These are phyloP conservation scores for Leucoraja ocellata DNA, from an alignment of 2,797 vertebrate genomes.

Conservation along the genomic window DNA sequence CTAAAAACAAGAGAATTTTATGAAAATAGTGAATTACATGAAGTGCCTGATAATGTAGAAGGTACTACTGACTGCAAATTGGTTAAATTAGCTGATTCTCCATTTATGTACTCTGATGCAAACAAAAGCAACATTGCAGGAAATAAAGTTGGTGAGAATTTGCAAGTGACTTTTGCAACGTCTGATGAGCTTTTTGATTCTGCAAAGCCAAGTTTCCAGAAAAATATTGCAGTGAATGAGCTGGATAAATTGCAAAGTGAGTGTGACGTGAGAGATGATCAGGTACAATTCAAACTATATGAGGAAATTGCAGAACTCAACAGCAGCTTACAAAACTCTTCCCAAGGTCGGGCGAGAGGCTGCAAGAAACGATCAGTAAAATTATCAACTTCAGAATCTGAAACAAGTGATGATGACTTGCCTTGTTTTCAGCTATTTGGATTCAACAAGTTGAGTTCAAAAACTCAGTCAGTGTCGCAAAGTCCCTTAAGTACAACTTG, in stretches of 20 bases:
- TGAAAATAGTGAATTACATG: neutral
- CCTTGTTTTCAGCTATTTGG: conserved; percentile 56
- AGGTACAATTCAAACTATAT: neutral
- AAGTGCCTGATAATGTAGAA: neutral
- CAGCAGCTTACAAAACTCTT: conserved; percentile 35
- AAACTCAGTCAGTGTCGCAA: conserved; percentile 39
- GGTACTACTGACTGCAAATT: neutral
- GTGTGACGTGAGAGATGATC: conserved; percentile 32
- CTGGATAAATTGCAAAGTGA: conserved; percentile 42
- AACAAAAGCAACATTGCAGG: neutral
- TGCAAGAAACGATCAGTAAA: conserved; percentile 50
- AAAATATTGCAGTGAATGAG: neutral
- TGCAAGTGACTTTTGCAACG: conserved; percentile 54
- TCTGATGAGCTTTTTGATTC: conserved; percentile 52
- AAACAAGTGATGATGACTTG: conserved; percentile 60
- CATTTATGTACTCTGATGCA: neutral
- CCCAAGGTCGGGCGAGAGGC: conserved; percentile 25
- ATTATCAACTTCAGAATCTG: conserved; percentile 66
- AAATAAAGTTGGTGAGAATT: conserved; percentile 5
- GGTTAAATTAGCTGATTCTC: neutral
- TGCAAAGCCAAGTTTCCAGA: conserved; percentile 9
- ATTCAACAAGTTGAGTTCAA: conserved; percentile 42
- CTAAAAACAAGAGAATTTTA: too few species aligned
- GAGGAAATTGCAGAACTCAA: conserved; percentile 40
- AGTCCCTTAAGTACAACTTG: neutral